Conservation (phyloP, 2,113 vertebrate species). For the cat (Felis catus) region DNA sequence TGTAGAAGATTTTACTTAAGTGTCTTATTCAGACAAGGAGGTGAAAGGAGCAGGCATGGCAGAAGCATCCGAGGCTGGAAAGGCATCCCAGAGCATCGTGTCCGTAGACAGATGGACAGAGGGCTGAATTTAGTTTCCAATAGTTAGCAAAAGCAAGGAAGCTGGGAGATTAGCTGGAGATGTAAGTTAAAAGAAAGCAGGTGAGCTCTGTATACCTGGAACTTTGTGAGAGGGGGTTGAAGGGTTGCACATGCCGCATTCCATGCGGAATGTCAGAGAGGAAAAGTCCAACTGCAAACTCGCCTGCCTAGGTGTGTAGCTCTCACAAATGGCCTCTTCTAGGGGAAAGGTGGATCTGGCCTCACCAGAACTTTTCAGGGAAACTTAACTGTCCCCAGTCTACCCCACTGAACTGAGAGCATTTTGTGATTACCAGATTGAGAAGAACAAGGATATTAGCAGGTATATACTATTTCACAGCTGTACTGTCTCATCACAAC, state of each 20-base stretch:
- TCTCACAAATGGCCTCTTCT: background rate
- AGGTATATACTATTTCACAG: background rate
- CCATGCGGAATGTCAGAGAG: slow-evolving; percentile 56
- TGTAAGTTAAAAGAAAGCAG: background rate
- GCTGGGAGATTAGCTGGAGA: background rate
- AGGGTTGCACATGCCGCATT: background rate
- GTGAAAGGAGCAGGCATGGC: fast-evolving
- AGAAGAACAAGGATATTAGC: background rate
- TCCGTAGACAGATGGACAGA: background rate
- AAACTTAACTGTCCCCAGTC: background rate
- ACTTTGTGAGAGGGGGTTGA: slow-evolving; percentile 8
- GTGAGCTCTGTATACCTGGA: background rate
- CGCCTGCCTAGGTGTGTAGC: background rate
- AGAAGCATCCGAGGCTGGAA: background rate
- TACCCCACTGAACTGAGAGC: background rate
- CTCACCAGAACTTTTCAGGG: background rate
- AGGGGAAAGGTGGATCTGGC: background rate
- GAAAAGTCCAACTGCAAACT: slow-evolving; percentile 53
- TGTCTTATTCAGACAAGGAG: background rate
- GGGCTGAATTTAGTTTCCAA: background rate
- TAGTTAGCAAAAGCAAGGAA: background rate
- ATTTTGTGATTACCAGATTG: background rate
- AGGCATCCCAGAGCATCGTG: background rate
- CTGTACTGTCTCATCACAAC: background rate
- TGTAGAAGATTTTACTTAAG: background rate